A percentile compares a stretch with the other conserved stretches of the same genome.
phyloP scores from a whole-genome alignment of 2,113 vertebrate genomes.

The Mobula birostris region DNA sequence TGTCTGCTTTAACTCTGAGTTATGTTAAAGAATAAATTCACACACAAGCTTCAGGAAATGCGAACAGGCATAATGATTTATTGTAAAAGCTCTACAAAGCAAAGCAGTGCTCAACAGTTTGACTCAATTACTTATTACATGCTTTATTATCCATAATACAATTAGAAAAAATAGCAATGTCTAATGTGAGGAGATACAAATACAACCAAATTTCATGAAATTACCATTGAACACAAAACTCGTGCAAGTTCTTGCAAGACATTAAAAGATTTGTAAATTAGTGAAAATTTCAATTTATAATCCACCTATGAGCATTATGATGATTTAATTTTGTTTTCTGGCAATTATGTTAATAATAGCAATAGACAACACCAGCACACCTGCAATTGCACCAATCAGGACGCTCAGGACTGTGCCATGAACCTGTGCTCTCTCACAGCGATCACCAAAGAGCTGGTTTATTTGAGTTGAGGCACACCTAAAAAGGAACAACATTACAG shows the following conservation, averaged over 20 bases:
- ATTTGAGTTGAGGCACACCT: constrained; percentile 55
- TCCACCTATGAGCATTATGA: not conserved
- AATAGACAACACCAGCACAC: constrained; percentile 47
- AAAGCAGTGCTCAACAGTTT: too few species aligned
- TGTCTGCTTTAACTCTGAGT: too few species aligned
- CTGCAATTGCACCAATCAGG: constrained; percentile 47
- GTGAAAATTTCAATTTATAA: not conserved
- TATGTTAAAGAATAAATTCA: too few species aligned
- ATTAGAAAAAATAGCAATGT: too few species aligned
- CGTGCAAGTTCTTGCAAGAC: not conserved
- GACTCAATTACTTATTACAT: too few species aligned
- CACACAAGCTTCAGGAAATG: too few species aligned
- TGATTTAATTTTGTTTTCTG: constrained; percentile 42
- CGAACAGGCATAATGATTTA: too few species aligned
- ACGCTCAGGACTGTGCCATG: constrained; percentile 51
- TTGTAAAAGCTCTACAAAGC: too few species aligned
- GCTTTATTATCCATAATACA: too few species aligned
- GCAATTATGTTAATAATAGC: constrained; percentile 45
- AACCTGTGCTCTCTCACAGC: constrained; percentile 54
- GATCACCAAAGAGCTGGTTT: constrained; percentile 57
- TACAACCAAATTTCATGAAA: not conserved
- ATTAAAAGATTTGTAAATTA: not conserved
- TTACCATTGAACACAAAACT: not conserved
- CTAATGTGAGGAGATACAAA: not conserved
- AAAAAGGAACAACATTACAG: constrained; percentile 38